Conservation (phyloP, 2,888 invertebrate species). For the Drosophila niveifrons region DNA sequence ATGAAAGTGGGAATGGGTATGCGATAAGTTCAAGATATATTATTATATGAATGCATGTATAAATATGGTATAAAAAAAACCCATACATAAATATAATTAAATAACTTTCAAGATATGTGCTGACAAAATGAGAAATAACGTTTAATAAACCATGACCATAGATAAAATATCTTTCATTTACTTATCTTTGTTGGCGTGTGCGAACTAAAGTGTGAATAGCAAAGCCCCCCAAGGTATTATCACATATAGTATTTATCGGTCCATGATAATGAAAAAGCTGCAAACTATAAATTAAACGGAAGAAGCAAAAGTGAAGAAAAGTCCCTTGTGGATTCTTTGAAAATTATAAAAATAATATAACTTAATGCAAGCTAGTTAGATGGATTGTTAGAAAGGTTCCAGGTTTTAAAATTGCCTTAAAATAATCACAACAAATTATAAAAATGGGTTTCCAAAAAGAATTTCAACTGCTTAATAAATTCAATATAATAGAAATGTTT, state of each 20-base stretch:
- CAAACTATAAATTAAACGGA: conserved; percentile 3
- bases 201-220: conserved; percentile 14
- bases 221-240: conserved; percentile 31
- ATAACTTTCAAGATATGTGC: conserved; percentile 27
- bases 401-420: too few relatives aligned
- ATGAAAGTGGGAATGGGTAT: background rate
- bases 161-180: conserved; percentile 41
- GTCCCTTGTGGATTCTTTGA: background rate
- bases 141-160: conserved; percentile 20
- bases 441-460: background rate
- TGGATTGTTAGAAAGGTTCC: background rate
- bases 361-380: background rate
- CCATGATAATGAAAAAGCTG: conserved; percentile 10
- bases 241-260: conserved; percentile 21
- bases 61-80: background rate
- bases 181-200: conserved; percentile 31
- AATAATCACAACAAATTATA: too few relatives aligned
- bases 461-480: too few relatives aligned
- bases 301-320: background rate
- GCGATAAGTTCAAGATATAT: conserved; percentile 6
- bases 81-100: conserved; percentile 7
- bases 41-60: too few relatives aligned
- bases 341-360: background rate
- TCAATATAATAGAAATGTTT: background rate
- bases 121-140: conserved; percentile 26